phyloP scores from a whole-genome alignment of 1,140 invertebrate species.

The Thaumatotibia leucotreta region DNA sequence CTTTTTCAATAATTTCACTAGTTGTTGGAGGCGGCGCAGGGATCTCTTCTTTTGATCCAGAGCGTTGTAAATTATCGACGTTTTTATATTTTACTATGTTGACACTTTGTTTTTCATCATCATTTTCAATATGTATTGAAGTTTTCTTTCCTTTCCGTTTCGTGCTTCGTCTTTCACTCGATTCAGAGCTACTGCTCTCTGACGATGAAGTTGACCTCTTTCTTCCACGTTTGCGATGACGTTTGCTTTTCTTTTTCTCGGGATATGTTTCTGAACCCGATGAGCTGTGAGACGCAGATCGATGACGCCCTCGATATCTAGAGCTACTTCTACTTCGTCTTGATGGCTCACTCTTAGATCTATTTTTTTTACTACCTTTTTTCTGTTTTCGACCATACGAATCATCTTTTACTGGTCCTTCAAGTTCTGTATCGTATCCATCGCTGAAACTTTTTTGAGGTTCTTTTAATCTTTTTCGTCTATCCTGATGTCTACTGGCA shows the following conservation, averaged over 20 bases:
- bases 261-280: slow-evolving; percentile 51
- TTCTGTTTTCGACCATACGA: slow-evolving; percentile 40
- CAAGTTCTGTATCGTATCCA: slow-evolving; percentile 68
- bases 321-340: slow-evolving; percentile 45
- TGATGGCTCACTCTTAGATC: slow-evolving; percentile 69
- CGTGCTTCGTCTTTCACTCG: slow-evolving; percentile 52
- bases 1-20: slow-evolving; percentile 40
- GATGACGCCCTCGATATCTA: slow-evolving; percentile 41
- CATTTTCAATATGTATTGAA: slow-evolving; percentile 67
- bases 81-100: slow-evolving; percentile 68
- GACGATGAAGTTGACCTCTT: slow-evolving; percentile 47
- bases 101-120: slow-evolving; percentile 64
- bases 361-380: slow-evolving; percentile 51
- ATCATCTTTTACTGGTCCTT: slow-evolving; percentile 36
- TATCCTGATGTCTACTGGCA: slow-evolving; percentile 37
- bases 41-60: slow-evolving; percentile 37
- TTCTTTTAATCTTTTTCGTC: slow-evolving; percentile 47
- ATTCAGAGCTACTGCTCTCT: slow-evolving; percentile 59
- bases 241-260: slow-evolving; percentile 54
- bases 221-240: slow-evolving; percentile 55
- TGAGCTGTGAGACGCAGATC: slow-evolving; percentile 57
- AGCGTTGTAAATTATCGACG: slow-evolving; percentile 30
- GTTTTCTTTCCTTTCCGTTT: slow-evolving; percentile 68
- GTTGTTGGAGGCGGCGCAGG: slow-evolving; percentile 27
- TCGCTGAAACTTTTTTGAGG: slow-evolving; percentile 74